Percentiles rank a stretch among this genome's conserved stretches.
Evolutionary conservation across 1,140 invertebrate species (phyloP).

Genomic region (Bombyx mandarina): DNA sequence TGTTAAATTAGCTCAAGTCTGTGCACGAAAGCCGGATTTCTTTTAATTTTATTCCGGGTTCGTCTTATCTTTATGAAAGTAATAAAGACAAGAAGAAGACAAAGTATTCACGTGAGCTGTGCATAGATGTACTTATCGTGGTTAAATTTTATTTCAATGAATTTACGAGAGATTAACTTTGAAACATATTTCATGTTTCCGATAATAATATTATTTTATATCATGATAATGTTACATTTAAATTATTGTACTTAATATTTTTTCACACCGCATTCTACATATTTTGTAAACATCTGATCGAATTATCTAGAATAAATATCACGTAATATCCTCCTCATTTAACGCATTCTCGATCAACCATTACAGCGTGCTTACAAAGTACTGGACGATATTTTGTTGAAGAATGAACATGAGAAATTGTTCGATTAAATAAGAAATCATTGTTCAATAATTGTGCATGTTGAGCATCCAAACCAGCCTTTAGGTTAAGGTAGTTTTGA

Average conservation of each 20-base stretch:
- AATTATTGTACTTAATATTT: background rate
- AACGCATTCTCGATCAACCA: no score
- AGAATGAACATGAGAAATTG: no score
- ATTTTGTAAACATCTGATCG: no score
- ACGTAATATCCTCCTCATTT: no score
- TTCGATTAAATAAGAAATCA: no score
- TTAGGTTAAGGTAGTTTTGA: no score
- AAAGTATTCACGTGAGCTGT: background rate
- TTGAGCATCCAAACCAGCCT: no score
- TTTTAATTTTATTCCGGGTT: background rate
- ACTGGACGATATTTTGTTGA: no score
- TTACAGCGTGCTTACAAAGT: no score
- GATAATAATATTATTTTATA: background rate
- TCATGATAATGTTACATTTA: background rate
- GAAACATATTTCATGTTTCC: background rate
- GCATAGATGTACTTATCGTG: conserved; percentile 1
- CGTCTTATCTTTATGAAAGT: background rate
- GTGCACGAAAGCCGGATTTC: background rate
- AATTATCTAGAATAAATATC: no score
- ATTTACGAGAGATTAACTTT: background rate
- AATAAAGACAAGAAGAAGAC: background rate
- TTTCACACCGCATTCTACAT: no score
- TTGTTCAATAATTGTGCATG: no score
- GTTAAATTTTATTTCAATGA: conserved; percentile 1
- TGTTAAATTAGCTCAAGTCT: conserved; percentile 7